Evolutionary conservation across 2,113 vertebrate species (phyloP).

Genomic region (Laterallus jamaicensis): DNA sequence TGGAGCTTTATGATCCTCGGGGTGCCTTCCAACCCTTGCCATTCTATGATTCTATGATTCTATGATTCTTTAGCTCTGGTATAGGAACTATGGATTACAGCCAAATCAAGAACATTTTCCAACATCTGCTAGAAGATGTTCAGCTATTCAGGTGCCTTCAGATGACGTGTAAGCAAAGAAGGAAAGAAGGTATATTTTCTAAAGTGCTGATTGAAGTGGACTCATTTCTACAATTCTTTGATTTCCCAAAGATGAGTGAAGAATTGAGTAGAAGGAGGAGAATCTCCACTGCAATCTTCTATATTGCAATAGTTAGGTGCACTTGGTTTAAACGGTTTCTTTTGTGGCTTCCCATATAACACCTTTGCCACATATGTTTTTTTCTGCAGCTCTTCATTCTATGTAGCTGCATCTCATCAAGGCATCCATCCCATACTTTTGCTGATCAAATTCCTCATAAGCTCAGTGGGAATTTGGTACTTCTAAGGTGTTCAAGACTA

Average conservation of each 20-base stretch:
- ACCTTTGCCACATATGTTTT: background rate
- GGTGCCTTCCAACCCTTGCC: too few relatives aligned
- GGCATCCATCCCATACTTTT: background rate
- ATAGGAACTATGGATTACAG: background rate
- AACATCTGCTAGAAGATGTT: background rate
- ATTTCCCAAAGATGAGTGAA: background rate
- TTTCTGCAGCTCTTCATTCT: background rate
- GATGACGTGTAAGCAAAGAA: background rate
- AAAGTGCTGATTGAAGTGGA: background rate
- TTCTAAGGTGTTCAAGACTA: background rate
- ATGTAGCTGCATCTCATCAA: background rate
- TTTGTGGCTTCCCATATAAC: background rate
- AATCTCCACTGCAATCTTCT: background rate
- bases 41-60: background rate
- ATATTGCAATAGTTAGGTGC: background rate
- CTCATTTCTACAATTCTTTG: background rate
- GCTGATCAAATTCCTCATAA: background rate
- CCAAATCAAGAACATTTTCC: background rate
- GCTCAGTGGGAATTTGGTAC: background rate
- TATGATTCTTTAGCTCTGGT: background rate
- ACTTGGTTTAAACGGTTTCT: background rate
- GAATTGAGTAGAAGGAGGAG: background rate
- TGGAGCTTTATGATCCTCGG: too few relatives aligned
- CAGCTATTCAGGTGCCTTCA: background rate
- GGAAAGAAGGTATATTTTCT: background rate